A percentile compares a stretch with the other conserved stretches of the same genome.
phyloP scores from a whole-genome alignment of 1,140 invertebrate genomes.

The Apis florea region DNA sequence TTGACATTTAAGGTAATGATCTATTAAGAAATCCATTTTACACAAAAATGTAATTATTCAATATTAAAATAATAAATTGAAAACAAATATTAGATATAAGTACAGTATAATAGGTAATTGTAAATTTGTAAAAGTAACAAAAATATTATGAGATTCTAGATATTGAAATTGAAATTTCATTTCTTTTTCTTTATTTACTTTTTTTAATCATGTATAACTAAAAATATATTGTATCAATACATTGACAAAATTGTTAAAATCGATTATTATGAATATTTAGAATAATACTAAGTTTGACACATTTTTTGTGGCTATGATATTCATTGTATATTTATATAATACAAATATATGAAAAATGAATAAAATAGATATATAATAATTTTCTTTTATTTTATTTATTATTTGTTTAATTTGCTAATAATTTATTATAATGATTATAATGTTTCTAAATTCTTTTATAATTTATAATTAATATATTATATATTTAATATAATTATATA shows the following conservation, averaged over 20 bases:
- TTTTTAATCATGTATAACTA: not conserved
- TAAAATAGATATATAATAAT: conserved; percentile 9
- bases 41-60: conserved; percentile 4
- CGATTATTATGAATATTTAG: conserved; percentile 11
- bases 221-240: not conserved
- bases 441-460: no score
- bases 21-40: conserved; percentile 20
- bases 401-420: no score
- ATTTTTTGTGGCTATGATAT: conserved; percentile 41
- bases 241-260: conserved; percentile 21
- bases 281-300: conserved; percentile 35
- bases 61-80: not conserved
- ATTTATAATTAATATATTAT: no score
- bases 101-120: conserved; percentile 11
- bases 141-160: not conserved
- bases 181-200: not conserved
- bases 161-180: conserved; percentile 13
- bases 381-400: not conserved
- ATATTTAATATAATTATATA: not conserved
- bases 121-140: conserved; percentile 24
- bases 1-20: conserved; percentile 4
- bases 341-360: conserved; percentile 35
- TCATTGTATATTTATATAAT: conserved; percentile 43
- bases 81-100: conserved; percentile 4
- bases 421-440: no score